Base-by-base conservation (phyloP, 2,888 invertebrate genomes). In the Caenorhabditis japonica region DNA sequence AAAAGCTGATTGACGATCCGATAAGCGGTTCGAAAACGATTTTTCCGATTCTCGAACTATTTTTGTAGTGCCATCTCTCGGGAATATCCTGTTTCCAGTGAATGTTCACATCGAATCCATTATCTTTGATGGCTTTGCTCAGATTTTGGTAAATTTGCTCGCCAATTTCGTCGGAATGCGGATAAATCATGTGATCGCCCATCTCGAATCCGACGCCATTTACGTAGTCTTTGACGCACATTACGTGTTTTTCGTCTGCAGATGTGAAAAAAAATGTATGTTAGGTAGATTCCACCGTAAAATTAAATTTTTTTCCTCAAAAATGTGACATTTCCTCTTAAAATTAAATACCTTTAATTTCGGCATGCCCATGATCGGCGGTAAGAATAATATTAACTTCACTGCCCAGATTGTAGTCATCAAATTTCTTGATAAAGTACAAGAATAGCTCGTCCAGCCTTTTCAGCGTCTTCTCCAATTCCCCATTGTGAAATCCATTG, bases 41-140 rank as follows among this genome's bases (percentile, higher is more conserved):
- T 15, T 46, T 30, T 19, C 79, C 79, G 10, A 79, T 72, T 27
- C 93, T 88, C 10, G 88, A 83, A 82, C 91, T 91, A 75, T 92
- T 90, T 56, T 89, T 90, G 79, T 91, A 92, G 86, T 92, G 91
- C 91, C 91, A 92, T 19, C 83, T 78, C 4, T 89, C 88, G 0
- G 91, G 91, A 53, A 92, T 89, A 13, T 92, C 75, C 47, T 76
- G 49, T 43, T 77, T 80, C 56, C 70, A 64, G 56, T 76, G 74
- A 25, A 82, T 56, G 25, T 79, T 73, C 25, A 82, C 75, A 1
- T 76, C 71, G 43, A 64, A 75, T 3, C 46, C 43, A 17, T 79
- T 41, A 17, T 43, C 61, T 44, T 74, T 56, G 13, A 78, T 64
- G 1, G 81, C 81, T 12, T 60, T 59, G 0, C 79, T 79, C 30